Conservation (phyloP, 1,140 invertebrate species). For the Pogonomyrmex barbatus region DNA sequence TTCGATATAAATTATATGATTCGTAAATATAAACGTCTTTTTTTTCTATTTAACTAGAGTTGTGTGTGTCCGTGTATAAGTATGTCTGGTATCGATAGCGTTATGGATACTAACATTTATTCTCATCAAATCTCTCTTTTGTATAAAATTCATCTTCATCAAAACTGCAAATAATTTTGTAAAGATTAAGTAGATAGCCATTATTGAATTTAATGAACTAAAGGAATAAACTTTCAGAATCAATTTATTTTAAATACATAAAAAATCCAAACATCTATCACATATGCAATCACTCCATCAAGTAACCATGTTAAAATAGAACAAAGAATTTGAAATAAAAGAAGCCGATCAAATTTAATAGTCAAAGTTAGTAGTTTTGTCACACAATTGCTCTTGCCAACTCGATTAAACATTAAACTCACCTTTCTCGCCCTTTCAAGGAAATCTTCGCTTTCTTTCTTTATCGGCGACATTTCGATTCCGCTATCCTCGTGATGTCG, state of each 20-base stretch:
- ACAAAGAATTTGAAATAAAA: slow-evolving; percentile 4
- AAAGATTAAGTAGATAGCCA: neutral
- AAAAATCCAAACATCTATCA: slow-evolving; percentile 10
- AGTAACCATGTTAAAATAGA: neutral
- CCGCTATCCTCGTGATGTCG: slow-evolving; percentile 73
- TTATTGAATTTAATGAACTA: neutral
- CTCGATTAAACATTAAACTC: slow-evolving; percentile 70
- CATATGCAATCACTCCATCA: too few relatives aligned
- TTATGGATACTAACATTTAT: neutral
- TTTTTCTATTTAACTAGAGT: neutral
- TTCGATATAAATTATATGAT: neutral
- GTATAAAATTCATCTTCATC: slow-evolving; percentile 25
- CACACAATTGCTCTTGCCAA: slow-evolving; percentile 55
- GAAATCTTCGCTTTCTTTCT: slow-evolving; percentile 79
- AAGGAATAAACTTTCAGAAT: neutral
- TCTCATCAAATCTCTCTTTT: neutral
- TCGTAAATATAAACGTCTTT: neutral
- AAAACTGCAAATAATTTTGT: slow-evolving; percentile 53
- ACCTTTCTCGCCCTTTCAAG: slow-evolving; percentile 83
- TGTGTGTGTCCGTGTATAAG: neutral
- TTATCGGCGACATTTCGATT: slow-evolving; percentile 75
- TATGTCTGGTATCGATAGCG: too few relatives aligned
- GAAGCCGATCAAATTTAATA: neutral
- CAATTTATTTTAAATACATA: slow-evolving; percentile 2
- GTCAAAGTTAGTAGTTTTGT: slow-evolving; percentile 35